Percentiles rank a stretch among this genome's conserved stretches.
These are phyloP conservation scores for Limnephilus rhombicus DNA, from an alignment of 2,888 invertebrate genomes.

Conservation along the genomic window DNA sequence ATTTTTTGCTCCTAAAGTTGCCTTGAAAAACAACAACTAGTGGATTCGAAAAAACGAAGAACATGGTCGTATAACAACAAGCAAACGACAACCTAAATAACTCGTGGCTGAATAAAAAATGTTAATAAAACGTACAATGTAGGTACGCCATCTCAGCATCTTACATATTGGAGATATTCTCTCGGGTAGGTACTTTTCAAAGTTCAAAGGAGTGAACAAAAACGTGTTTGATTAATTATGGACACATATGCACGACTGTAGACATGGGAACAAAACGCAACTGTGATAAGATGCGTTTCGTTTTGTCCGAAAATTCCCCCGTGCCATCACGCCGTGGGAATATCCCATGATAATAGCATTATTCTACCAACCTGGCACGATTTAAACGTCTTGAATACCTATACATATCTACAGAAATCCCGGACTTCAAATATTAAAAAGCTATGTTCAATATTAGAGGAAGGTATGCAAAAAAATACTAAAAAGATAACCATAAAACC, in stretches of 20 bases:
- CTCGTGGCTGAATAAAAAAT: background rate
- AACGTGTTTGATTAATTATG: background rate
- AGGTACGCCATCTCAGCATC: background rate
- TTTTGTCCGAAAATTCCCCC: constrained; percentile 23
- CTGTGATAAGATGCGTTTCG: background rate
- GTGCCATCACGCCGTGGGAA: background rate
- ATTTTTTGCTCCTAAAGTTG: background rate
- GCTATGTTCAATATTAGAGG: background rate
- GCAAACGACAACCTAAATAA: background rate
- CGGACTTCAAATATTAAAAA: background rate
- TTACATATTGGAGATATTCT: background rate
- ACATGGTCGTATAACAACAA: background rate
- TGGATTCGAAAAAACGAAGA: background rate
- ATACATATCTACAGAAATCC: background rate
- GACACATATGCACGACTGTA: background rate
- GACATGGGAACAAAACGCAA: constrained; percentile 14
- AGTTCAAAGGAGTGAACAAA: background rate
- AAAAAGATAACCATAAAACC: background rate
- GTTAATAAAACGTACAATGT: background rate
- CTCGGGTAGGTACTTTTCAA: background rate
- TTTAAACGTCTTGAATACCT: background rate
- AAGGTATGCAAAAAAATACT: too few relatives aligned
- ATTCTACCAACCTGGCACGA: constrained; percentile 8
- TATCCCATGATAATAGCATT: constrained; percentile 4
- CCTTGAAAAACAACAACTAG: background rate